Percentiles rank a stretch among this genome's conserved stretches.
Conservation (phyloP, 2,888 invertebrate species). For the Phrixothrix hirtus region DNA sequence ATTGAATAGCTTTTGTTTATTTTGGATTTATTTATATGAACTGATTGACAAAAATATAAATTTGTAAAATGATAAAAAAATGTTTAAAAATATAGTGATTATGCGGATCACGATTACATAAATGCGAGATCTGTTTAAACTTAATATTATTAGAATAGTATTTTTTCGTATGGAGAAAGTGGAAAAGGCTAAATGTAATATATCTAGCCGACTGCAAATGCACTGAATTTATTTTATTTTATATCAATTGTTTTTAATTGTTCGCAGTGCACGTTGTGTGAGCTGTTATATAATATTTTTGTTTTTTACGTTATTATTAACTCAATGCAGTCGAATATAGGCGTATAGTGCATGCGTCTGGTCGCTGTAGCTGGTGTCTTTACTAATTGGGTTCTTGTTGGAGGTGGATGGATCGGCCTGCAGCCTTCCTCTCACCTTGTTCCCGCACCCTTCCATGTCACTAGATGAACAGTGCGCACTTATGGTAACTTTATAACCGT, state of each 20-base stretch:
- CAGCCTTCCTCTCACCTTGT: conserved; percentile 59
- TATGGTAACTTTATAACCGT: conserved; percentile 51
- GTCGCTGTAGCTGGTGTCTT: conserved; percentile 35
- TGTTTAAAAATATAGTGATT: no score
- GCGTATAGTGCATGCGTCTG: conserved; percentile 34
- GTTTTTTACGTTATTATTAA: conserved; percentile 32
- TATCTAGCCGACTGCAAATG: conserved; percentile 18
- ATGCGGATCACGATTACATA: no score
- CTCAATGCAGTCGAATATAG: conserved; percentile 28
- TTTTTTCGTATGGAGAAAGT: no score
- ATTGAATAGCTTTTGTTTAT: no score
- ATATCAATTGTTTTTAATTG: conserved; percentile 21
- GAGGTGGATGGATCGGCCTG: conserved; percentile 63
- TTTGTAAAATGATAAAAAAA: no score
- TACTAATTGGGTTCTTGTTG: conserved; percentile 53
- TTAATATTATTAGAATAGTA: no score
- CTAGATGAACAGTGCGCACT: conserved; percentile 57
- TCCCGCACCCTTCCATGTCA: conserved; percentile 55
- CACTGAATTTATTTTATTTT: conserved; percentile 16
- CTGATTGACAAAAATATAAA: no score
- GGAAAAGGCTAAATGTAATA: no score
- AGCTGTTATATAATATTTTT: conserved; percentile 23
- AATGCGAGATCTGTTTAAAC: no score
- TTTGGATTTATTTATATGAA: no score
- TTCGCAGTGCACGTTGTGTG: conserved; percentile 31